phyloP scores from a whole-genome alignment of 2,797 vertebrate genomes.

The Nannoperca australis region DNA sequence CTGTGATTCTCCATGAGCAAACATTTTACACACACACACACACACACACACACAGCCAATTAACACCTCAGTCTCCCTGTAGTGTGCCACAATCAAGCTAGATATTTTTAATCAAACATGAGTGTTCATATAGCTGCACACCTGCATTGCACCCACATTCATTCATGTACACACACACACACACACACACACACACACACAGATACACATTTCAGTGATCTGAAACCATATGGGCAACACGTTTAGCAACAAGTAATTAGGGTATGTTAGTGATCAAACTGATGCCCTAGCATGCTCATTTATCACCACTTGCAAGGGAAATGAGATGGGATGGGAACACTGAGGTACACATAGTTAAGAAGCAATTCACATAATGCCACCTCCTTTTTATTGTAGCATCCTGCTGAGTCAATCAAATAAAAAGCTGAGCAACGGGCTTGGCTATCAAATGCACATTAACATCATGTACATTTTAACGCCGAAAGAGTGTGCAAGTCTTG shows the following conservation, averaged over 20 bases:
- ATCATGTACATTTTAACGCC: neutral
- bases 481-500: neutral
- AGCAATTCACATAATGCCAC: conserved; percentile 19
- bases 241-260: conserved; percentile 64
- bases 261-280: conserved; percentile 52
- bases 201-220: conserved; percentile 12
- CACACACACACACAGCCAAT: conserved; percentile 57
- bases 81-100: conserved; percentile 65
- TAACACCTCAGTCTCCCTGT: conserved; percentile 72
- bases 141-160: conserved; percentile 57
- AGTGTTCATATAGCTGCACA: conserved; percentile 62
- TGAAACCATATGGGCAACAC: conserved; percentile 48
- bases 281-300: conserved; percentile 32
- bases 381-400: conserved; percentile 16
- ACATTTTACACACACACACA: conserved; percentile 53
- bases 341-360: conserved; percentile 22
- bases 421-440: neutral
- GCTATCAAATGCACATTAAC: neutral
- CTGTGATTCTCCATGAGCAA: conserved; percentile 58
- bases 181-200: neutral
- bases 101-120: conserved; percentile 74
- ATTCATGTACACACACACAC: neutral
- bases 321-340: conserved; percentile 23
- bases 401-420: conserved; percentile 4
- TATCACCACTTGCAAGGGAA: conserved; percentile 46